phyloP scores from a whole-genome alignment of 2,888 invertebrate species.

The Chloroclystis v-ata region DNA sequence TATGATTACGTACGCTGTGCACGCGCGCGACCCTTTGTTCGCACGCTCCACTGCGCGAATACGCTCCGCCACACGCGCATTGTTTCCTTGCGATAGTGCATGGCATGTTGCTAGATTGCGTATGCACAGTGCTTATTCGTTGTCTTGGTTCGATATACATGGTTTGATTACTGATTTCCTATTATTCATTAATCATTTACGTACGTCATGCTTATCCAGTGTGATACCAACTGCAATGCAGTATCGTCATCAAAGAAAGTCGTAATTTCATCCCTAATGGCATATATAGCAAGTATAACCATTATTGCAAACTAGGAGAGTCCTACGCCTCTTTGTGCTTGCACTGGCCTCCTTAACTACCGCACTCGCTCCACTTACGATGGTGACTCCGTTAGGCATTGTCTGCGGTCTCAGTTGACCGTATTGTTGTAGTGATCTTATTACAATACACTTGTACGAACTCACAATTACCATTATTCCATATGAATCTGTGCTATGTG shows the following conservation, averaged over 20 bases:
- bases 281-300: too few relatives aligned
- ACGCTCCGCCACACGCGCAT: background rate
- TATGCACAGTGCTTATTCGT: background rate
- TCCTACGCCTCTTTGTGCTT: too few relatives aligned
- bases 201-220: too few relatives aligned
- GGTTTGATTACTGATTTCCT: background rate
- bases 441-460: background rate
- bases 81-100: background rate
- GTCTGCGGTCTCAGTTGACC: constrained; percentile 20
- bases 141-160: background rate
- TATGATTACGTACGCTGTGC: constrained; percentile 19
- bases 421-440: constrained; percentile 11
- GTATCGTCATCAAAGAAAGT: too few relatives aligned
- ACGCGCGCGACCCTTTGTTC: constrained; percentile 18
- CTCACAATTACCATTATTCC: background rate
- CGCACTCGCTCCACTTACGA: constrained; percentile 20
- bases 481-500: too few relatives aligned
- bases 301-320: too few relatives aligned
- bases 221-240: too few relatives aligned
- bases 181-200: background rate
- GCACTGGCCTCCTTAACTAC: background rate
- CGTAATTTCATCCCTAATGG: too few relatives aligned
- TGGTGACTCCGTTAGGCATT: constrained; percentile 24
- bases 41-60: constrained; percentile 12
- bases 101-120: background rate